Percentiles rank a stretch among this genome's conserved stretches.
These are phyloP conservation scores for Syrrhaptes paradoxus DNA, from an alignment of 2,113 vertebrate genomes.

Conservation along the genomic window DNA sequence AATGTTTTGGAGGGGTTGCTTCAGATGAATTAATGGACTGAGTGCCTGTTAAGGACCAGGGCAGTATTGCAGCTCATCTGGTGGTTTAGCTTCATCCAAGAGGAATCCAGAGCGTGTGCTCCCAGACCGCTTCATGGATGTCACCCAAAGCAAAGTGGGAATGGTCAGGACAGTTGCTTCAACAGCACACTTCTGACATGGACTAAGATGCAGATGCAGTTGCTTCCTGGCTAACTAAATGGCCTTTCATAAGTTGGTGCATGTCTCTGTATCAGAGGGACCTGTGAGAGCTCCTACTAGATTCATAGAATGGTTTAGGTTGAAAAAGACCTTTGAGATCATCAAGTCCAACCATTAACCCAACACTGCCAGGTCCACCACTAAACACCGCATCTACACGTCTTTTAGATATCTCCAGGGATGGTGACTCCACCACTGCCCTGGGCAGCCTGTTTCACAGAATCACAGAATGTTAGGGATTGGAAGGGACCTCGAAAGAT, in stretches of 20 bases:
- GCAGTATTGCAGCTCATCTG: not conserved
- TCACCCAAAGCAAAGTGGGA: not conserved
- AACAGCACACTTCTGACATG: not conserved
- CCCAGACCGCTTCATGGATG: rapidly evolving
- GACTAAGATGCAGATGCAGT: not conserved
- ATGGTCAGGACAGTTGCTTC: not conserved
- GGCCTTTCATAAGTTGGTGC: not conserved
- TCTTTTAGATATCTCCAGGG: no score
- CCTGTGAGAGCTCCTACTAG: not conserved
- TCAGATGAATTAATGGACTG: not conserved
- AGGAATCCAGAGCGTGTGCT: not conserved
- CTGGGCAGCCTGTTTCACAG: no score
- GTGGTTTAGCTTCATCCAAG: not conserved
- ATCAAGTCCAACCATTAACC: no score
- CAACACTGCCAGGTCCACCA: no score
- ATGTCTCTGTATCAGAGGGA: not conserved
- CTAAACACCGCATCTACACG: no score
- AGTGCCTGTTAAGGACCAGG: not conserved
- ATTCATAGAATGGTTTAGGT: not conserved
- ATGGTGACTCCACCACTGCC: no score
- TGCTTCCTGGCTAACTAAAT: not conserved
- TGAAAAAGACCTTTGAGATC: not conserved
- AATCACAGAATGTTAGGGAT: no score
- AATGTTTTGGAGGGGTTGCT: not conserved
- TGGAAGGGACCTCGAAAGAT: no score